Evolutionary conservation across 2,797 vertebrate genomes (phyloP).

Genomic region (Phrynocephalus vlangalii): DNA sequence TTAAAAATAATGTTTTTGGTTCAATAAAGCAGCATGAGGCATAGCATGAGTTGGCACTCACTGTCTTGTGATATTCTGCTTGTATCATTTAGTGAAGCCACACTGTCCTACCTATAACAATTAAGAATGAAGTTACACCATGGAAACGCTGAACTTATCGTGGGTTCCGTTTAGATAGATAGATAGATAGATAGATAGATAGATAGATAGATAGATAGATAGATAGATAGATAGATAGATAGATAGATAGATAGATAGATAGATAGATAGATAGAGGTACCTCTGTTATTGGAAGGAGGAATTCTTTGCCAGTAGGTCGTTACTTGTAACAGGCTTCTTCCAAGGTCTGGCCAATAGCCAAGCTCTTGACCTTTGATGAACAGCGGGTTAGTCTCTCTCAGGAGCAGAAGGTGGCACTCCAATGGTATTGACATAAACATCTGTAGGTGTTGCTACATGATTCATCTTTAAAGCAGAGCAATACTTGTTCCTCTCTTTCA

Average conservation of each 20-base stretch:
- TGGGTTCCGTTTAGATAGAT: no score
- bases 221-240: no score
- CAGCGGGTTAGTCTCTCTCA: not conserved
- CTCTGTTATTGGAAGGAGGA: not conserved
- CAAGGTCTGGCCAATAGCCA: not conserved
- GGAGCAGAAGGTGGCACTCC: not conserved
- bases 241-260: no score
- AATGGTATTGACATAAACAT: not conserved
- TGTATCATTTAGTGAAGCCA: not conserved
- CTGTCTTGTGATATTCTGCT: no score
- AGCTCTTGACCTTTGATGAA: not conserved
- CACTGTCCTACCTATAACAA: not conserved
- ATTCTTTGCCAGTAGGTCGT: not conserved
- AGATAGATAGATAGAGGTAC: no score
- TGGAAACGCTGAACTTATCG: not conserved
- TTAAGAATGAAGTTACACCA: not conserved
- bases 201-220: no score
- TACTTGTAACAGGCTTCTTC: not conserved
- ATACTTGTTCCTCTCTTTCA: conserved; percentile 35
- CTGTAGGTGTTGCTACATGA: conserved; percentile 34
- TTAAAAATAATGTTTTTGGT: not conserved
- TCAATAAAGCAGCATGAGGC: no score
- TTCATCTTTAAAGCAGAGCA: conserved; percentile 42
- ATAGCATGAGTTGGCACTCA: no score
- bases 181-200: no score